A percentile compares a stretch with the other conserved stretches of the same genome.
phyloP scores from a whole-genome alignment of 2,888 invertebrate genomes.

The Torymus aiolomorphi region DNA sequence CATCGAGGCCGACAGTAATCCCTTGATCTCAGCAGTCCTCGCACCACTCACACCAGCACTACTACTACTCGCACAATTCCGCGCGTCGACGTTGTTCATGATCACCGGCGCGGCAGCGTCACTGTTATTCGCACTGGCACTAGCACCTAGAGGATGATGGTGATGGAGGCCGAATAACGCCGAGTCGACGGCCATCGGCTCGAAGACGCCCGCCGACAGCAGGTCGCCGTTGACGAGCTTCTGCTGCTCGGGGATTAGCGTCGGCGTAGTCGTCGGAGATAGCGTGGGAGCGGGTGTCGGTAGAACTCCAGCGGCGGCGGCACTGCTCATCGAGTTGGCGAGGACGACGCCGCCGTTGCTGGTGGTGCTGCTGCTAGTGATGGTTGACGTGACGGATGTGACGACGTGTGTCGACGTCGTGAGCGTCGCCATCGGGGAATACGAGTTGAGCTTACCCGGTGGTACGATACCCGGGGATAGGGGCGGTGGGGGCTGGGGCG shows the following conservation, averaged over 20 bases:
- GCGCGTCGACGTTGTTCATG: slow-evolving; percentile 46
- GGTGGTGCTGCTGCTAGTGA: slow-evolving; percentile 19
- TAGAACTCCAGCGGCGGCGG: too few relatives aligned
- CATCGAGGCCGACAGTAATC: background rate
- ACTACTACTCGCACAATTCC: slow-evolving; percentile 27
- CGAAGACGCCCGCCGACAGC: slow-evolving; percentile 42
- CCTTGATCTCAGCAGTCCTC: slow-evolving; percentile 6
- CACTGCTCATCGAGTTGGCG: slow-evolving; percentile 14
- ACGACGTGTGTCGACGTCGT: slow-evolving; percentile 49
- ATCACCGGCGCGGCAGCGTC: slow-evolving; percentile 24
- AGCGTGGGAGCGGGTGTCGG: too few relatives aligned
- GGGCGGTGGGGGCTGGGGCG: slow-evolving; percentile 39
- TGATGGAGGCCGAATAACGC: slow-evolving; percentile 5
- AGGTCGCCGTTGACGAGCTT: slow-evolving; percentile 55
- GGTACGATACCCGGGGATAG: slow-evolving; percentile 30
- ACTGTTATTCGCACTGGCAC: slow-evolving; percentile 43
- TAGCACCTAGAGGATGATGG: slow-evolving; percentile 34
- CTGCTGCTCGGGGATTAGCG: slow-evolving; percentile 5
- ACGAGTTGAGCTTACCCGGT: slow-evolving; percentile 48
- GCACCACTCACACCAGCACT: slow-evolving; percentile 10
- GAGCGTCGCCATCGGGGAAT: slow-evolving; percentile 56
- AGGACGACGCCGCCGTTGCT: slow-evolving; percentile 9
- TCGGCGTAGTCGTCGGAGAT: too few relatives aligned
- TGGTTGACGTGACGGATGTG: slow-evolving; percentile 14
- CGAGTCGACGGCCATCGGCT: slow-evolving; percentile 15